phyloP scores from a whole-genome alignment of 2,888 invertebrate genomes.

The Zhuqinia jingwanae region DNA sequence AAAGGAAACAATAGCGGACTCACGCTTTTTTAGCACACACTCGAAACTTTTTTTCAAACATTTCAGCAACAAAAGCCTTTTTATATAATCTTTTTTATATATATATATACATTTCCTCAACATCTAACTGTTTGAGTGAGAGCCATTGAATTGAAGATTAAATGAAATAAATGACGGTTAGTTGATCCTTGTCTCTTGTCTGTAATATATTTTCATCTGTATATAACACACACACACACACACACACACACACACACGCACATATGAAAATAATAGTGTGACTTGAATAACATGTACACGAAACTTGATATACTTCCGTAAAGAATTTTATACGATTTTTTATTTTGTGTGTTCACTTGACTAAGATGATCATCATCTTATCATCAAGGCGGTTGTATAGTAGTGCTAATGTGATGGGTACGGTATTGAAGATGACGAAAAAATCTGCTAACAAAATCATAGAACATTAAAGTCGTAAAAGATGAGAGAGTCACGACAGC shows the following conservation, averaged over 20 bases:
- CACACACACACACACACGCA: too few relatives aligned
- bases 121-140: not conserved
- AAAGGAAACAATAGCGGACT: not conserved
- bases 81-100: slow-evolving; percentile 26
- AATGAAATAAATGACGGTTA: slow-evolving; percentile 38
- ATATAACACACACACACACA: too few relatives aligned
- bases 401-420: slow-evolving; percentile 7
- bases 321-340: slow-evolving; percentile 10
- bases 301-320: slow-evolving; percentile 13
- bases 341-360: not conserved
- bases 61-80: too few relatives aligned
- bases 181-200: slow-evolving; percentile 10
- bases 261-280: not conserved
- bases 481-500: slow-evolving; percentile 63
- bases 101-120: slow-evolving; percentile 17
- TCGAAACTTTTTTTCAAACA: slow-evolving; percentile 15
- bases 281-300: too few relatives aligned
- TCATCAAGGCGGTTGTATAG: too few relatives aligned
- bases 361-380: slow-evolving; percentile 19
- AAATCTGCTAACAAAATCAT: slow-evolving; percentile 39
- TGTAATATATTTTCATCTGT: not conserved
- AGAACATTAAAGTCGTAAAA: slow-evolving; percentile 37
- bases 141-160: slow-evolving; percentile 39
- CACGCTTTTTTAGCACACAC: slow-evolving; percentile 8
- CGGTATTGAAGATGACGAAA: slow-evolving; percentile 21